Percentiles rank a stretch among this genome's conserved stretches.
These are phyloP conservation scores for Bergia sp. DNA, from an alignment of 92 coral and sea anemone species.

Conservation along the genomic window DNA sequence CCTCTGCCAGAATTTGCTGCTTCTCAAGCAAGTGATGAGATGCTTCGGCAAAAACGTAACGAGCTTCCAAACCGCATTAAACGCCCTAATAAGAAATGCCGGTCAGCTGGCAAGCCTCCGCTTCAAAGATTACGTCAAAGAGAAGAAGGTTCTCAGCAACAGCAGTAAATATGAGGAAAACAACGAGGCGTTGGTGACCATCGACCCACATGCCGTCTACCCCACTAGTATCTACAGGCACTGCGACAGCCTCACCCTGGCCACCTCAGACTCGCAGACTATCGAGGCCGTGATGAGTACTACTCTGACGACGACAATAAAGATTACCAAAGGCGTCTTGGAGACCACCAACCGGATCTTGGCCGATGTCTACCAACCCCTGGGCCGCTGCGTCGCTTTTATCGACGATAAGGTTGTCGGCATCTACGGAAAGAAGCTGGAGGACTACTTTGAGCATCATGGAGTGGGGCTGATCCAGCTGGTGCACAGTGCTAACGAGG, in stretches of 20 bases:
- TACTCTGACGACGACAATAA: constrained; percentile 70
- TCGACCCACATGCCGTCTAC: constrained; percentile 72
- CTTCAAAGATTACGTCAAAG: constrained; percentile 31
- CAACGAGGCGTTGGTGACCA: constrained; percentile 52
- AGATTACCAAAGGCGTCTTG: constrained; percentile 60
- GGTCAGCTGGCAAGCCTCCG: neutral
- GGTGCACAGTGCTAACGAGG: constrained; percentile 62
- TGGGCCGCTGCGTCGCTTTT: constrained; percentile 70
- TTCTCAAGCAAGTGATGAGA: neutral
- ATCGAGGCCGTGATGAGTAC: constrained; percentile 70
- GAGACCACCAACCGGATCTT: constrained; percentile 54
- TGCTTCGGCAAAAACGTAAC: constrained; percentile 26
- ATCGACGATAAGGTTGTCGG: constrained; percentile 65
- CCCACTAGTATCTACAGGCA: constrained; percentile 72
- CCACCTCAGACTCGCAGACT: constrained; percentile 67
- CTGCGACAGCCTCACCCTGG: constrained; percentile 66
- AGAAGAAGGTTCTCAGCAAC: neutral
- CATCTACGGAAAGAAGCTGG: constrained; percentile 52
- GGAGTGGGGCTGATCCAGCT: constrained; percentile 54
- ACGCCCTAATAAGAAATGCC: neutral
- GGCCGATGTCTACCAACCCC: constrained; percentile 59
- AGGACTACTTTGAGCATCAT: constrained; percentile 61
- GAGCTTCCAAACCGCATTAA: constrained; percentile 30
- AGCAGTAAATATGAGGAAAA: constrained; percentile 59
- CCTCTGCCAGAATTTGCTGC: constrained; percentile 9